A percentile compares a stretch with the other conserved stretches of the same genome.
These are phyloP conservation scores for Sarcophaga peregrina DNA, from an alignment of 1,140 invertebrate genomes.

Conservation along the genomic window DNA sequence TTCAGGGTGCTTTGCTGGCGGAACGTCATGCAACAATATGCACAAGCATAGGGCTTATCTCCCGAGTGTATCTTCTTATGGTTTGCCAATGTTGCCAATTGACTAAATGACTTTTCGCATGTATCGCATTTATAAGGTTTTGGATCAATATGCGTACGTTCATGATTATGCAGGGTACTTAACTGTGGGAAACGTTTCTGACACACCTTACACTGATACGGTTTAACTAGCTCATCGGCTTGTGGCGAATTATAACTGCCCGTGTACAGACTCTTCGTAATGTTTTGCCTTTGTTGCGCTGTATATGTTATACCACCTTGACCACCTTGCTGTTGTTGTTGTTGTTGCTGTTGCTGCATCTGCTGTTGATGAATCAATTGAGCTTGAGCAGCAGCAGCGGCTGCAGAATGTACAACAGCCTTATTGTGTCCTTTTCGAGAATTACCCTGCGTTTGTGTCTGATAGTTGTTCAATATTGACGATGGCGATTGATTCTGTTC, in stretches of 20 bases:
- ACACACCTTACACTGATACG: constrained; percentile 65
- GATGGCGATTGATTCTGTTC: constrained; percentile 53
- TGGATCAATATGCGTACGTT: constrained; percentile 65
- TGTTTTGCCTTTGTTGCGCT: constrained; percentile 49
- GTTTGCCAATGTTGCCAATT: constrained; percentile 62
- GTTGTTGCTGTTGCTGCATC: constrained; percentile 25
- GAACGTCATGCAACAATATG: constrained; percentile 64
- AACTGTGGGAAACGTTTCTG: constrained; percentile 64
- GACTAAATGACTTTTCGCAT: constrained; percentile 65
- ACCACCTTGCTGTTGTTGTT: constrained; percentile 46
- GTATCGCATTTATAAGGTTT: constrained; percentile 65
- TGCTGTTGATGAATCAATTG: constrained; percentile 35
- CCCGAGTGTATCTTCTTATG: constrained; percentile 66
- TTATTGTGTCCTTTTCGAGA: constrained; percentile 25
- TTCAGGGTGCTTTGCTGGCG: constrained; percentile 64
- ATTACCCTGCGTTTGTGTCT: constrained; percentile 49
- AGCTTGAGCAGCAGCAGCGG: constrained; percentile 22
- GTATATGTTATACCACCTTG: constrained; percentile 41
- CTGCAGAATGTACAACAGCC: constrained; percentile 6
- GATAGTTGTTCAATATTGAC: constrained; percentile 58
- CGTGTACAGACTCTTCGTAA: constrained; percentile 64
- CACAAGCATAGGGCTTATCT: constrained; percentile 65
- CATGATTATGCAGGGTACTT: constrained; percentile 64
- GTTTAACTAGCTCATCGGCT: constrained; percentile 64
- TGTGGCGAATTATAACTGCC: constrained; percentile 63